A percentile compares a stretch with the other conserved stretches of the same genome.
These are phyloP conservation scores for Prosopocoilus inquinatus DNA, from an alignment of 2,888 invertebrate genomes.

Conservation along the genomic window DNA sequence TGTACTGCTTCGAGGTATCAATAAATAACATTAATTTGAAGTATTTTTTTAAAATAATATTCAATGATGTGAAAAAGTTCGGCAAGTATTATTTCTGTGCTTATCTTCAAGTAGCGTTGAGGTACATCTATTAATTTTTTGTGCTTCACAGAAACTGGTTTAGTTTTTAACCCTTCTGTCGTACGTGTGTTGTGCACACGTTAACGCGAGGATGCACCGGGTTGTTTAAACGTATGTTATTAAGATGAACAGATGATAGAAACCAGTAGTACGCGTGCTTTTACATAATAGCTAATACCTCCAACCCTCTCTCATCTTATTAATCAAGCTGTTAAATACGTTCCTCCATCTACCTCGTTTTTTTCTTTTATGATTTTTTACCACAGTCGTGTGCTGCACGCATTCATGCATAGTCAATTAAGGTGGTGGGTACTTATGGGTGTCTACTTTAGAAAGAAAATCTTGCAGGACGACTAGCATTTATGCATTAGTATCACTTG, in stretches of 20 bases:
- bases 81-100: too few relatives aligned
- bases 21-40: too few relatives aligned
- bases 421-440: too few relatives aligned
- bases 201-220: constrained; percentile 15
- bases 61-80: too few relatives aligned
- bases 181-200: constrained; percentile 10
- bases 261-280: constrained; percentile 6
- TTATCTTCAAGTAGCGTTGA: too few relatives aligned
- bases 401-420: too few relatives aligned
- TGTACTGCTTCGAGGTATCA: too few relatives aligned
- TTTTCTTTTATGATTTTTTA: neutral
- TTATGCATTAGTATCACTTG: too few relatives aligned
- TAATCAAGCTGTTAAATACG: constrained; percentile 14
- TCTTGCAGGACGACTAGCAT: too few relatives aligned
- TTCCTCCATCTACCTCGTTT: neutral
- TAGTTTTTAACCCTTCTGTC: neutral
- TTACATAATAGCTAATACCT: constrained; percentile 17
- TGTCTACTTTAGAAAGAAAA: too few relatives aligned
- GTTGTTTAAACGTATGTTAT: neutral
- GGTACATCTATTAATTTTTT: too few relatives aligned
- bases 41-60: too few relatives aligned
- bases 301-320: constrained; percentile 12
- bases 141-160: neutral
- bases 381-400: neutral
- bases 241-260: constrained; percentile 5